Base-by-base conservation (phyloP, 2,113 vertebrate species). In the Leucoraja erinaceus region DNA sequence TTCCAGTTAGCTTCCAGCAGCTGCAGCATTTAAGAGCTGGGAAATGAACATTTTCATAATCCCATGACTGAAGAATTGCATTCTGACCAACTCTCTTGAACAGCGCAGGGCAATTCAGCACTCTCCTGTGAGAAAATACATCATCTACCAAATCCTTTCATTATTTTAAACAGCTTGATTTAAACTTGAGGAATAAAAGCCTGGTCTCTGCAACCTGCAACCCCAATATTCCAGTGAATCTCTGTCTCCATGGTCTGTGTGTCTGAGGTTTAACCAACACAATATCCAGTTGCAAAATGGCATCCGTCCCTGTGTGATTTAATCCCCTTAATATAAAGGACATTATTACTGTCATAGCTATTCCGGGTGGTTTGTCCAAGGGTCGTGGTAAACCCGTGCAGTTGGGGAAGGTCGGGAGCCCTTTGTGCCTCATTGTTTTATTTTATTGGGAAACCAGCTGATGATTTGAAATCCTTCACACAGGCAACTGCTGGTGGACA, bases 401-500 rank as follows among this genome's bases (percentile, higher is more conserved):
- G 16, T 72, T 16, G 70, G 70, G 14, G 18, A 4, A 20, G 70
- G 18, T 16, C 0, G 70, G 70, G 70, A 14, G 68, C 68, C 16
- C 68, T 18, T 70, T 70, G 16, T 70, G 68, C 68, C 16, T 16
- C 56, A 61, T 0, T 70, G 5, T 72, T n/a, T 8, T 2, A 8
- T 11, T 72, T 3, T 33, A 16, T 74, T 91, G 63, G 20, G 38
- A 22, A 92, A 54, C 90, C 18, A 74, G 70, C 63, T 92, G 33
- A 74, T 3, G 25, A 16, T 92, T 74, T 38, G 16, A 14, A 74
- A 22, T 33, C 20, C 86, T 90, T 88, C 93, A 95, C 96, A 72
- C 94, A 99, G 98, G 94, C 96, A 97, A 22, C 94, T 99, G 93
- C 97, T 99, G 96, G 93, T 94, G 2, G 96, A 98, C 84, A 94